Evolutionary conservation across 2,888 invertebrate species (phyloP).

Genomic region (Thereva unica): DNA sequence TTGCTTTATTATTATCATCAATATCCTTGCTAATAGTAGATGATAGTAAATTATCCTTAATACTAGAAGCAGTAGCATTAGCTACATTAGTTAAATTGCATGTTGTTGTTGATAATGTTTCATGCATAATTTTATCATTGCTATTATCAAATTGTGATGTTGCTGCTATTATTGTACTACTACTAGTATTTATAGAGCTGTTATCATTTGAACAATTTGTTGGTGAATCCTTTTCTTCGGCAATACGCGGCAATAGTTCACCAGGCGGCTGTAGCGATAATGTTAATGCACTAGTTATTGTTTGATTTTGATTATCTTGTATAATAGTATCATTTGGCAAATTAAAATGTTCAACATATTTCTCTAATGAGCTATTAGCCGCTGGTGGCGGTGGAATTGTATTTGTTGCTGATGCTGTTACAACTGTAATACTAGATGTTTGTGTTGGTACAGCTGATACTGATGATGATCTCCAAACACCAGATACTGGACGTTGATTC

Average conservation of each 20-base stretch:
- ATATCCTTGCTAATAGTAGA: too few species aligned
- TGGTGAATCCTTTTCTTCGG: slow-evolving; percentile 73
- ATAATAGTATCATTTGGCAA: neutral
- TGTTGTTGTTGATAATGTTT: too few species aligned
- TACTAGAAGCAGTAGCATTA: too few species aligned
- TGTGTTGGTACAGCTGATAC: slow-evolving; percentile 13
- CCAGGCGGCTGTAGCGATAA: slow-evolving; percentile 61
- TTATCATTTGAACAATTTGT: slow-evolving; percentile 45
- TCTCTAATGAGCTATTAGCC: slow-evolving; percentile 39
- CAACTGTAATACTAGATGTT: neutral
- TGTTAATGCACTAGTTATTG: slow-evolving; percentile 48
- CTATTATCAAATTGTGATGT: too few species aligned
- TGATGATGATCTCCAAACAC: slow-evolving; percentile 24
- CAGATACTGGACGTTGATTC: slow-evolving; percentile 48
- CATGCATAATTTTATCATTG: too few species aligned
- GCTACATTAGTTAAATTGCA: too few species aligned
- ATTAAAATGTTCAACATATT: slow-evolving; percentile 43
- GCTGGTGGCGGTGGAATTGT: slow-evolving; percentile 9
- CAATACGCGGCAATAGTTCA: slow-evolving; percentile 76
- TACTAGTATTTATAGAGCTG: neutral
- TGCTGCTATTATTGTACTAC: too few species aligned
- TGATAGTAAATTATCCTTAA: too few species aligned
- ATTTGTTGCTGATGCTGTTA: neutral
- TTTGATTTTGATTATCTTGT: slow-evolving; percentile 5
- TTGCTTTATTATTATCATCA: too few species aligned